Conservation (phyloP, 2,888 invertebrate genomes). For the Thereva nobilitata region DNA sequence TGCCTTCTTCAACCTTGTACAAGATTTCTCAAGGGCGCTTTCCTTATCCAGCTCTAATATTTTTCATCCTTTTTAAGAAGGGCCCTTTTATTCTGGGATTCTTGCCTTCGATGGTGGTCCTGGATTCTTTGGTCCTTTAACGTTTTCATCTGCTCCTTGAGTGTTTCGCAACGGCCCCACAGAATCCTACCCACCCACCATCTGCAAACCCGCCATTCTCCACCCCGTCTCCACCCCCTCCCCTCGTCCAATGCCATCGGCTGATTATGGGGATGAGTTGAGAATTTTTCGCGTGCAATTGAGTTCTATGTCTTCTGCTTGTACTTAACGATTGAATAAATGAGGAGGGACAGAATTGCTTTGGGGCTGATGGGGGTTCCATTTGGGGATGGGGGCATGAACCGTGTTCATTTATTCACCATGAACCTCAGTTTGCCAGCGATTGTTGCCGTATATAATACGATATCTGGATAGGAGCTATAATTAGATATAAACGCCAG, state of each 20-base stretch:
- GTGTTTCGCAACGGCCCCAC: too few species aligned
- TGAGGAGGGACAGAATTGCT: conserved; percentile 1
- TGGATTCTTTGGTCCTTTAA: neutral
- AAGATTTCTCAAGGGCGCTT: conserved; percentile 1
- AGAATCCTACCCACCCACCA: too few species aligned
- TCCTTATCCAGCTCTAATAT: neutral
- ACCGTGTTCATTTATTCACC: neutral
- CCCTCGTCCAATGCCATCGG: neutral
- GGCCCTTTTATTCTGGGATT: too few species aligned
- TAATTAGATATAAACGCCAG: neutral
- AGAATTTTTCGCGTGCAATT: conserved; percentile 10
- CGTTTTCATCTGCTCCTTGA: neutral
- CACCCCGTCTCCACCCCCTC: too few species aligned
- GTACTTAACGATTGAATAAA: conserved; percentile 10
- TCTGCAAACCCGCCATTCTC: too few species aligned
- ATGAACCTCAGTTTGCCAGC: conserved; percentile 3
- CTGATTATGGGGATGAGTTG: neutral
- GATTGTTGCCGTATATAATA: conserved; percentile 4
- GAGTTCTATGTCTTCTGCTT: conserved; percentile 10
- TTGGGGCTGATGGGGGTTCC: neutral
- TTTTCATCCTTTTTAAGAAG: conserved; percentile 6
- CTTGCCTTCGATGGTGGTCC: neutral
- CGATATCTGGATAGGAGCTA: neutral
- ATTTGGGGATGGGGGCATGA: neutral
- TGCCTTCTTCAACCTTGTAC: conserved; percentile 6